Evolutionary conservation across 92 coral and sea anemone genomes (phyloP).

Genomic region (Heliopora coerulea): DNA sequence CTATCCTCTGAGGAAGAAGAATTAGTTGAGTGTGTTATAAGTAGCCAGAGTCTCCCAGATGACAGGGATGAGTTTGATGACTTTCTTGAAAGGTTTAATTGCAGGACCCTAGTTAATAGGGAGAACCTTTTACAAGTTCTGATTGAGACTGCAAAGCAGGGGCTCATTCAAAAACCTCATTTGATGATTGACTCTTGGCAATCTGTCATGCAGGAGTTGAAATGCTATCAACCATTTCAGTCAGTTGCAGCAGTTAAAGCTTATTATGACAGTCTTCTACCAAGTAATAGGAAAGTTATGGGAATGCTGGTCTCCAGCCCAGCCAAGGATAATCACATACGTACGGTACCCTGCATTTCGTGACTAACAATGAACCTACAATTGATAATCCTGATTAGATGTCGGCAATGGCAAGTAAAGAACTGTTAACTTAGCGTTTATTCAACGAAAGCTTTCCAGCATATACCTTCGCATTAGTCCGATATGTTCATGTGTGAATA

Average conservation of each 20-base stretch:
- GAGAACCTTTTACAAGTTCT: slow-evolving; percentile 38
- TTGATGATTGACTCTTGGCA: slow-evolving; percentile 60
- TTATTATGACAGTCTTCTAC: slow-evolving; percentile 19
- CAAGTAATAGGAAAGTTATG: slow-evolving; percentile 33
- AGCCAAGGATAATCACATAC: slow-evolving; percentile 21
- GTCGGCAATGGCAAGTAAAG: too few relatives aligned
- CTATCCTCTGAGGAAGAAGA: slow-evolving; percentile 50
- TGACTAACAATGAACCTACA: too few relatives aligned
- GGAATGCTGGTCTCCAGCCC: slow-evolving; percentile 13
- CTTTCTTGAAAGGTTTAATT: slow-evolving; percentile 55
- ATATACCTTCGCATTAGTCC: too few relatives aligned
- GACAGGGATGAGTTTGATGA: slow-evolving; percentile 49
- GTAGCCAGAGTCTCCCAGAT: slow-evolving; percentile 27
- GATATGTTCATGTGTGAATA: too few relatives aligned
- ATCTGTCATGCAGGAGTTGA: slow-evolving; percentile 28
- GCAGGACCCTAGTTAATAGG: slow-evolving; percentile 38
- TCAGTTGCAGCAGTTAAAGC: slow-evolving; percentile 15
- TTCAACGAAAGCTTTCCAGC: too few relatives aligned
- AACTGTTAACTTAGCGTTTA: too few relatives aligned
- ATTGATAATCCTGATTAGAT: too few relatives aligned
- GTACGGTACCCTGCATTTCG: too few relatives aligned
- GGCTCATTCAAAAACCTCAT: slow-evolving; percentile 59
- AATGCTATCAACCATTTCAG: slow-evolving; percentile 16
- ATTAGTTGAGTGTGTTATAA: slow-evolving; percentile 8
- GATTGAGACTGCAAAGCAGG: slow-evolving; percentile 53